Evolutionary conservation across 2,888 invertebrate genomes (phyloP).

Genomic region (Lithophane ornitopus): DNA sequence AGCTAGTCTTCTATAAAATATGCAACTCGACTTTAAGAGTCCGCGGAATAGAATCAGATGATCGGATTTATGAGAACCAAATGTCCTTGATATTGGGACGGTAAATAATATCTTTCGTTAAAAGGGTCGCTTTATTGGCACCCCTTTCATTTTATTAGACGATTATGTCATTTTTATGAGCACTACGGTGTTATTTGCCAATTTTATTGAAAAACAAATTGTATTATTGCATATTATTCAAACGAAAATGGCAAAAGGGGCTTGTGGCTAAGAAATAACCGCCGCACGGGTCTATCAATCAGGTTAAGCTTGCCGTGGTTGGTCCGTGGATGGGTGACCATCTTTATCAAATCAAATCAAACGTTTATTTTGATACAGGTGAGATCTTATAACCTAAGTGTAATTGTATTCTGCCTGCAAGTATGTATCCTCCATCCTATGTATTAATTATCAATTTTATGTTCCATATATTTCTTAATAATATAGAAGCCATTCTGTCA

Average conservation of each 20-base stretch:
- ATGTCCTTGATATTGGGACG: conserved; percentile 80
- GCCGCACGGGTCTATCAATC: too few relatives aligned
- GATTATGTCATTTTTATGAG: conserved; percentile 88
- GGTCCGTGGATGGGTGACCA: too few relatives aligned
- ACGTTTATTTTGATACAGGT: too few relatives aligned
- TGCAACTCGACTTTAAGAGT: not conserved
- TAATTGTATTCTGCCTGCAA: too few relatives aligned
- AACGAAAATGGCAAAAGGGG: not conserved
- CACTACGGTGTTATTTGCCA: conserved; percentile 79
- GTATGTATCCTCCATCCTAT: too few relatives aligned
- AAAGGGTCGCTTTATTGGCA: conserved; percentile 86
- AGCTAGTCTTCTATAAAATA: not conserved
- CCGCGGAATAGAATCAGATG: conserved; percentile 76
- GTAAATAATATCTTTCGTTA: conserved; percentile 87
- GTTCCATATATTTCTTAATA: too few relatives aligned
- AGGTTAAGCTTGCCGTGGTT: too few relatives aligned
- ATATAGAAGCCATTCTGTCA: too few relatives aligned
- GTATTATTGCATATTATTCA: conserved; percentile 66
- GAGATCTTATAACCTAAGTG: too few relatives aligned
- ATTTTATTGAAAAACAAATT: conserved; percentile 84
- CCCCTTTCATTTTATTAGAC: conserved; percentile 86
- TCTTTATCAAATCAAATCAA: too few relatives aligned
- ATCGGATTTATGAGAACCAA: conserved; percentile 76
- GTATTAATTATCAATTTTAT: too few relatives aligned
- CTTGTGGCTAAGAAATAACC: too few relatives aligned